Evolutionary conservation across 2,797 vertebrate genomes (phyloP).

Genomic region (Enteromius thamalakanensis): DNA sequence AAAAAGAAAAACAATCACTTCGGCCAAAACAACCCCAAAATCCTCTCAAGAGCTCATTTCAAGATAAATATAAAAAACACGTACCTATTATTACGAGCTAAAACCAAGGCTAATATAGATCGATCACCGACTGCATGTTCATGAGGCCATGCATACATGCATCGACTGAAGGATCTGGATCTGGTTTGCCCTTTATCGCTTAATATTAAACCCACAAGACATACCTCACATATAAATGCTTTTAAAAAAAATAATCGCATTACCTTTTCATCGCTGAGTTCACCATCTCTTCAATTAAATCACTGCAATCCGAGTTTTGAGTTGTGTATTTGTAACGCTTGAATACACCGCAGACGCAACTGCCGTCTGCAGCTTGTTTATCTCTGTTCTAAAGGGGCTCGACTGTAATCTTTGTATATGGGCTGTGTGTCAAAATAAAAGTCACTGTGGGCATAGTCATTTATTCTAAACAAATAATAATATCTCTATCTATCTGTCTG

Average conservation of each 20-base stretch:
- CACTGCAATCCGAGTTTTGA: not conserved
- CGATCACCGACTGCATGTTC: not conserved
- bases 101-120: not conserved
- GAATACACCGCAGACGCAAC: not conserved
- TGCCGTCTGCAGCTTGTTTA: constrained; percentile 41
- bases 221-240: not conserved
- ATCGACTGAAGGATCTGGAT: not conserved
- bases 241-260: not conserved
- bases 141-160: not conserved
- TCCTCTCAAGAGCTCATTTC: not conserved
- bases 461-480: not conserved
- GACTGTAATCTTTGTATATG: not conserved
- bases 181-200: not conserved
- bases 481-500: not conserved
- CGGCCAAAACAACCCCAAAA: not conserved
- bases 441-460: not conserved
- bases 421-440: constrained; percentile 51
- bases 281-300: constrained; percentile 15
- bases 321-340: not conserved
- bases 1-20: not conserved
- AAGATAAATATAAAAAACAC: not conserved
- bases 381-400: constrained; percentile 6
- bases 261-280: constrained; percentile 50
- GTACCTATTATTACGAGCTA: too few species aligned
- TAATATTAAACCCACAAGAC: not conserved